phyloP scores from a whole-genome alignment of 2,797 vertebrate species.

The Crocidura indochinensis region DNA sequence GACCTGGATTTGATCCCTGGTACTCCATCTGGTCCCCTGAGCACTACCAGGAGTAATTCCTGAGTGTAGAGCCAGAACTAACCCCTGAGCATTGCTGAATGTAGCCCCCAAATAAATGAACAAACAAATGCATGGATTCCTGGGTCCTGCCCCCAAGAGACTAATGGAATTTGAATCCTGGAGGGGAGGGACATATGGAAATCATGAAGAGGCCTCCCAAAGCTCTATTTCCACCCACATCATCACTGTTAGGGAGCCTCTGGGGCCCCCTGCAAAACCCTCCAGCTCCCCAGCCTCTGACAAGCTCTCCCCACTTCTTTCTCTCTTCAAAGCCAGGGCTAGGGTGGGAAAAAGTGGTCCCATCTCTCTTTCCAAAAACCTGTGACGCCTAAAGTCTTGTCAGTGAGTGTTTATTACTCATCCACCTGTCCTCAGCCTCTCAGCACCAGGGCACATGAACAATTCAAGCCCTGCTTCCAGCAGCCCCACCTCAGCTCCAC shows the following conservation, averaged over 20 bases:
- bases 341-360: not conserved
- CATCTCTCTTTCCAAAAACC: slow-evolving; percentile 65
- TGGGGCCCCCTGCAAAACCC: not conserved
- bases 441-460: slow-evolving; percentile 36
- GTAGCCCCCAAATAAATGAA: no score
- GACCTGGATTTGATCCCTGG: no score
- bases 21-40: no score
- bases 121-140: not conserved
- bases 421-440: slow-evolving; percentile 58
- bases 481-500: not conserved
- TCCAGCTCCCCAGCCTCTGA: not conserved
- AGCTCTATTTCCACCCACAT: not conserved
- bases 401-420: slow-evolving; percentile 84
- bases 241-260: not conserved
- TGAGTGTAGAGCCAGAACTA: no score
- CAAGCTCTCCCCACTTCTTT: slow-evolving; percentile 1
- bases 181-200: no score
- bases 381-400: slow-evolving; percentile 62
- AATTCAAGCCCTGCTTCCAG: slow-evolving; percentile 37
- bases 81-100: no score
- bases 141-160: not conserved
- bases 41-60: no score
- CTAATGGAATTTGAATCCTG: slow-evolving; percentile 23
- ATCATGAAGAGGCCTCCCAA: not conserved
- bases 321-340: not conserved